Evolutionary conservation across 2,888 invertebrate genomes (phyloP), one percentile per base, ranked within the genome.

Genomic region (Microchrysa polita): DNA sequence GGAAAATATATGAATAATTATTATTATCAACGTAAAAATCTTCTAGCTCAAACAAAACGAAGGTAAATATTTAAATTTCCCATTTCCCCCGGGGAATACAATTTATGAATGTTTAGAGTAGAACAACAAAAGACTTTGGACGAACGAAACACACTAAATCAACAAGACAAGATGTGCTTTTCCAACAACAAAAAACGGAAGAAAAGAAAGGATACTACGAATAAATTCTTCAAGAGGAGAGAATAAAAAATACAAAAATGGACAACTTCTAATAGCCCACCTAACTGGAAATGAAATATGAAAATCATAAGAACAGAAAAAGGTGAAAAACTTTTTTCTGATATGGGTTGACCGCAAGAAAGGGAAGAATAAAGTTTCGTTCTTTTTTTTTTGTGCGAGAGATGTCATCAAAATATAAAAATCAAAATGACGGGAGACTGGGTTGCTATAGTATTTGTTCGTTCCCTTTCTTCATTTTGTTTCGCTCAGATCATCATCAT

Each of bases 61-160:
- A 72, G 23, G 44, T 48, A 48, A 65, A 65, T 65, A 65, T 65
- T 65, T 44, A 65, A 65, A 65, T 65, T 65, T 44, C 44, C 44
- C 65, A 48, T 44, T 67, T 53, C 42, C n/a, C n/a, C 42, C 27
- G 27, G 2, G 18, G 20, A 34, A 34, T n/a, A 12, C 22, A 65
- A 44, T 20, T 16, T 44, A 44, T 14, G n/a, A n/a, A n/a, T n/a
- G n/a, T n/a, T n/a, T n/a, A n/a, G n/a, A n/a, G n/a, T n/a, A n/a
- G n/a, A 65, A 2, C 16, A 63, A 34, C 40, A 16, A 5, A 63
- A 67, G 23, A 27, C 27, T 22, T 16, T 18, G 10, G 12, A 7
- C 20, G 12, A 44, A 40, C 14, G n/a, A 69, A 57, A 55, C 10
- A 55, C 10, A 23, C 34, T 69, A 69, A 73, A 63, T 73, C 71